Evolutionary conservation across 2,888 invertebrate genomes (phyloP).

Genomic region (Homarus gammarus): DNA sequence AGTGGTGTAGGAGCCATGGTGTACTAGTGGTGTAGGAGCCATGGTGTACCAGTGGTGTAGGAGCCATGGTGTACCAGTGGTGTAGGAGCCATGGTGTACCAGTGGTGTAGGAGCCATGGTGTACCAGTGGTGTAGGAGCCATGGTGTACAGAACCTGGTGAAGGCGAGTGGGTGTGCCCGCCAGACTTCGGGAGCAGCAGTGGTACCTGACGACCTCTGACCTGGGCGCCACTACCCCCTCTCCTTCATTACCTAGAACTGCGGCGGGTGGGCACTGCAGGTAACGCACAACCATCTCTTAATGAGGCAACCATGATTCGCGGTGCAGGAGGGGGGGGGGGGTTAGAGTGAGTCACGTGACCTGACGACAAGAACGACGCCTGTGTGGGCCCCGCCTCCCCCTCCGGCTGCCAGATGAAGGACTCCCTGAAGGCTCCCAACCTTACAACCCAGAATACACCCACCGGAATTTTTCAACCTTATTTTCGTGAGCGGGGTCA

Average conservation of each 20-base stretch:
- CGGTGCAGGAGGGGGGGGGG: neutral
- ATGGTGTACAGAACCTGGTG: neutral
- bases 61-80: neutral
- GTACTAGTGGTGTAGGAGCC: neutral
- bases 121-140: neutral
- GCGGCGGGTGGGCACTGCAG: too few relatives aligned
- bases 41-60: neutral
- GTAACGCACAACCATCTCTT: too few relatives aligned
- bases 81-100: neutral
- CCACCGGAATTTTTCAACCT: slow-evolving; percentile 23
- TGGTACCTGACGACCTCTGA: slow-evolving; percentile 9
- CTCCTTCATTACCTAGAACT: neutral
- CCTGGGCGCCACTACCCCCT: neutral
- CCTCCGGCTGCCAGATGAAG: neutral
- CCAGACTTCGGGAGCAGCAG: neutral
- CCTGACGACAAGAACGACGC: too few relatives aligned
- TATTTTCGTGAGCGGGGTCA: slow-evolving; percentile 44
- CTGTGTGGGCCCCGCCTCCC: neutral
- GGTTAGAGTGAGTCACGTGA: neutral
- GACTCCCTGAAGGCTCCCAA: neutral
- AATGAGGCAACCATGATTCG: too few relatives aligned
- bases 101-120: neutral
- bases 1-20: neutral
- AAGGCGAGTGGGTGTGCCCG: neutral
- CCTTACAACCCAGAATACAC: slow-evolving; percentile 7